Evolutionary conservation across 35 echinoderm and acorn worm genomes (phyloP).

Genomic region (Amphiura filiformis): DNA sequence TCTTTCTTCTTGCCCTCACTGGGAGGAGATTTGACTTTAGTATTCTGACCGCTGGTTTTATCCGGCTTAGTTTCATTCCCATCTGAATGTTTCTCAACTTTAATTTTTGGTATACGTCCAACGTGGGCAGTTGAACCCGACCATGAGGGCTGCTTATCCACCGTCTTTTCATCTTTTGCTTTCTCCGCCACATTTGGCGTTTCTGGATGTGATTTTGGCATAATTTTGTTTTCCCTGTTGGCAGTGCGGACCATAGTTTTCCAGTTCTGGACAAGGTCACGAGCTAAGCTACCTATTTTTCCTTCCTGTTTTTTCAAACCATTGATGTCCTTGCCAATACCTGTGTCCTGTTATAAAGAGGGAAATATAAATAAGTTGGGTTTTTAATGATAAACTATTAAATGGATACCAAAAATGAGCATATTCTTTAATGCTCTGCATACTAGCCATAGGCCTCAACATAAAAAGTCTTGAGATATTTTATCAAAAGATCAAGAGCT

Average conservation of each 20-base stretch:
- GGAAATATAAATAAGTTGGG: no score
- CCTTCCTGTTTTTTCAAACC: constrained; percentile 47
- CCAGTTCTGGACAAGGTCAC: constrained; percentile 44
- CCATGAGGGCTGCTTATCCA: neutral
- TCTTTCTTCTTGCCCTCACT: no score
- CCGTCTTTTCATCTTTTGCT: neutral
- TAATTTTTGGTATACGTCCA: neutral
- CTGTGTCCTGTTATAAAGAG: constrained; percentile 52
- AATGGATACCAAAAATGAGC: no score
- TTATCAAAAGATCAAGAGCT: no score
- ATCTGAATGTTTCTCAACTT: neutral
- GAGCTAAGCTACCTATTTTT: constrained; percentile 29
- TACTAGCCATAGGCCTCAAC: no score
- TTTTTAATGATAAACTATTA: no score
- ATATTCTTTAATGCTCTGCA: no score
- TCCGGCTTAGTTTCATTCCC: no score
- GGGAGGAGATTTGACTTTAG: no score
- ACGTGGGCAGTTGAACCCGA: neutral
- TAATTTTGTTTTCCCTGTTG: neutral
- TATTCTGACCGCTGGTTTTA: no score
- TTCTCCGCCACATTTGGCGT: neutral
- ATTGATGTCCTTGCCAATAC: constrained; percentile 68
- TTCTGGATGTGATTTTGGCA: neutral
- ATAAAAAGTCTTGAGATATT: no score
- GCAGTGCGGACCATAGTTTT: constrained; percentile 42